A percentile compares a stretch with the other conserved stretches of the same genome.
These are phyloP conservation scores for Cotesia congregata DNA, from an alignment of 2,888 invertebrate species.

Conservation along the genomic window DNA sequence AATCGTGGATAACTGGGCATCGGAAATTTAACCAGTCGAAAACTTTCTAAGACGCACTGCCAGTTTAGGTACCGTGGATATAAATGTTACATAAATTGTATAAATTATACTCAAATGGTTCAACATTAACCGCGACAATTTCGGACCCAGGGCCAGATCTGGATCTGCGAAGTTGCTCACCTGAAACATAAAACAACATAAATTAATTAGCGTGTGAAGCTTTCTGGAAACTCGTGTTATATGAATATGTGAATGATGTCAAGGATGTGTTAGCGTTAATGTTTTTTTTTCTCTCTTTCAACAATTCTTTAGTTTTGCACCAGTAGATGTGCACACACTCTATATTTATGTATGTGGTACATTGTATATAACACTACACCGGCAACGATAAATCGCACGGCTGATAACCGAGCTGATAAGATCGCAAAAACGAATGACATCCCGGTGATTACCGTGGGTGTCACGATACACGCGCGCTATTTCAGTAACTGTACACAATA, in stretches of 20 bases:
- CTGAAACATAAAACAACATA: slow-evolving; percentile 30
- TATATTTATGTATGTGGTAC: too few relatives aligned
- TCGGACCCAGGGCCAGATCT: not conserved
- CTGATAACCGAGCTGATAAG: slow-evolving; percentile 43
- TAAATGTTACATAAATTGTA: not conserved
- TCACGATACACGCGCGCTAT: slow-evolving; percentile 29
- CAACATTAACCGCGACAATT: not conserved
- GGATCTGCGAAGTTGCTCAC: slow-evolving; percentile 14
- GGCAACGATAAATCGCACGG: slow-evolving; percentile 38
- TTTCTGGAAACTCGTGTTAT: not conserved
- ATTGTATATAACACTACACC: slow-evolving; percentile 15
- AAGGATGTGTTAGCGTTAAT: not conserved
- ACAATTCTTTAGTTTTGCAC: slow-evolving; percentile 30
- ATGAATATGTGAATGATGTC: slow-evolving; percentile 7
- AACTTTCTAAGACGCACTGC: not conserved
- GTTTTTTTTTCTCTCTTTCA: not conserved
- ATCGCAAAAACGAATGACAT: slow-evolving; percentile 42
- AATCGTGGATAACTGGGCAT: not conserved
- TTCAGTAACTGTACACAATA: not conserved
- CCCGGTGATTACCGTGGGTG: slow-evolving; percentile 37
- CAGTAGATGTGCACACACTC: not conserved
- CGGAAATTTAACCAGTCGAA: not conserved
- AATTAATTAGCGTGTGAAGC: slow-evolving; percentile 8
- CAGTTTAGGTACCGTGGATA: too few relatives aligned
- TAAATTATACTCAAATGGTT: not conserved